Base-by-base conservation (phyloP, 2,888 invertebrate species). In the Acanthopleura granulata region DNA sequence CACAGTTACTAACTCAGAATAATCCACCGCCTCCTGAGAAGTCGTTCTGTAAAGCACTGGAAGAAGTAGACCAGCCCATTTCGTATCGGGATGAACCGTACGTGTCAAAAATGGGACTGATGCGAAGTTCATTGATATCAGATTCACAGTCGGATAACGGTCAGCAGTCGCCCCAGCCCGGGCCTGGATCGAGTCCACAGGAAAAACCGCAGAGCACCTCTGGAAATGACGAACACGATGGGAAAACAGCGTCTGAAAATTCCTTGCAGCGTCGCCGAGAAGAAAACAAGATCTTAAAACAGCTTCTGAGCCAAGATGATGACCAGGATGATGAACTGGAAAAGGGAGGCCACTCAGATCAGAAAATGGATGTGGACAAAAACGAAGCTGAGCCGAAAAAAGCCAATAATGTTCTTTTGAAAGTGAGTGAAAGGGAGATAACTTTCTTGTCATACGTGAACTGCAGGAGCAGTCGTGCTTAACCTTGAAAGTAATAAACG, bases 251-350 rank as follows among this genome's bases (percentile, higher is more conserved):
- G 6, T 27, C 66, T 1, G 16, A 18, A 27, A 25, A 66, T 27
- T 22, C 66, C 14, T 3, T 15, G 22, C n/a, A 12, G 12, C 18
- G 25, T 22, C 66, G 66, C 3, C 79, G 80, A 22, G 81, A 81
- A 57, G 80, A 80, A 51, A 87, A 88, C 78, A 73, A 82, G 49
- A 84, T 91, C 76, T 84, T 91, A 57, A 91, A 91, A 79, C 93
- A 92, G 77, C 89, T 94, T 87, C 91, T 94, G 80, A 94, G 94
- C 86, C 93, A 94, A 86, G 93, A 93, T 75, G 94, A 94, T 82
- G 93, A 93, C 71, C 93, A 93, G 73, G 93, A 93, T 72, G 92
- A 66, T 86, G 92, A 82, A 83, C 93, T 93, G 74, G 92, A 69
- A 87, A 91, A 72, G 74, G 14, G 62, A 71, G 0, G 70, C 70